These are phyloP conservation scores for Caenorhabditis tropicalis DNA, from an alignment of 1,140 invertebrate species.

Conservation along the genomic window DNA sequence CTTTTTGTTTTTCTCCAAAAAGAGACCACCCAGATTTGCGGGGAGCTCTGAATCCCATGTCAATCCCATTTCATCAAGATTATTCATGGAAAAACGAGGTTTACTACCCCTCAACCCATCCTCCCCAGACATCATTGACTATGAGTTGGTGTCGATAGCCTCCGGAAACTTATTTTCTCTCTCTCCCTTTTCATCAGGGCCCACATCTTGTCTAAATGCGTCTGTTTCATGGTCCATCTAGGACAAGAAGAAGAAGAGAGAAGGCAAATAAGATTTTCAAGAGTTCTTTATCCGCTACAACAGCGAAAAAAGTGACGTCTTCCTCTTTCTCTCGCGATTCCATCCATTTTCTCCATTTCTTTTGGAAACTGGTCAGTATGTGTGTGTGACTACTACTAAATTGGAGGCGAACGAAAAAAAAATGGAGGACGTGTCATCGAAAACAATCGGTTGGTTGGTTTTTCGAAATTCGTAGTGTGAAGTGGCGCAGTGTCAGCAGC, in stretches of 20 bases:
- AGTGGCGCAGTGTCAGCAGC: background rate
- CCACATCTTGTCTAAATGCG: constrained; percentile 14
- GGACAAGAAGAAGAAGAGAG: constrained; percentile 1
- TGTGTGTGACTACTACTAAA: too few relatives aligned
- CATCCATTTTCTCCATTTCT: background rate
- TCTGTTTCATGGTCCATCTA: constrained; percentile 39
- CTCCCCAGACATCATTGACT: constrained; percentile 18
- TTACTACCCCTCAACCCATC: background rate
- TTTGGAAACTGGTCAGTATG: constrained; percentile 23
- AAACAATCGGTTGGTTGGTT: constrained; percentile 14
- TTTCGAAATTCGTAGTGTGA: constrained; percentile 1
- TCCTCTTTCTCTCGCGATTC: background rate
- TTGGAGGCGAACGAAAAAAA: background rate
- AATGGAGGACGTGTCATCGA: background rate
- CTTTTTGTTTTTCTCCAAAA: background rate
- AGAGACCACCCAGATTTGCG: too few relatives aligned
- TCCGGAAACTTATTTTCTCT: constrained; percentile 21
- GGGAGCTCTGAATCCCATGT: background rate
- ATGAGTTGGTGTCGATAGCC: constrained; percentile 24
- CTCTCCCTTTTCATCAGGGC: background rate
- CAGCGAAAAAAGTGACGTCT: constrained; percentile 29
- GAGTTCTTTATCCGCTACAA: constrained; percentile 41
- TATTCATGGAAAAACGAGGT: background rate
- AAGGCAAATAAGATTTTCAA: constrained; percentile 44
- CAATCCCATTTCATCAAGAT: background rate